These are phyloP conservation scores for Acanthis flammea DNA, from an alignment of 2,797 vertebrate genomes.

Conservation along the genomic window DNA sequence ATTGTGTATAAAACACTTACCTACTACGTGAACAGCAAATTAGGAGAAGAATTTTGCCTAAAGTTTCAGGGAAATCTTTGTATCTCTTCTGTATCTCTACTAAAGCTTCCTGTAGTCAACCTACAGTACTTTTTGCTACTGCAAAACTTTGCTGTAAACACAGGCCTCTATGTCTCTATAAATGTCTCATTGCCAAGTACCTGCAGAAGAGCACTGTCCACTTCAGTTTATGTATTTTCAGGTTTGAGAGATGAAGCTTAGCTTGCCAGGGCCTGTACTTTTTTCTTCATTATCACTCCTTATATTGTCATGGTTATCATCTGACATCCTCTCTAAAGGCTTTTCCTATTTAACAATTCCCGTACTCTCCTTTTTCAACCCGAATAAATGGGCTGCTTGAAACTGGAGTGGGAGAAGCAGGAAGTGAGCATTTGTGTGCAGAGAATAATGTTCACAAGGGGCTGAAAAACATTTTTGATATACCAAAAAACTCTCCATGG, in stretches of 20 bases:
- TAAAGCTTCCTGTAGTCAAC: not conserved
- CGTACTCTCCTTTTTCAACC: conserved; percentile 9
- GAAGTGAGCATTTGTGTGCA: conserved; percentile 2
- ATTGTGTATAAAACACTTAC: not conserved
- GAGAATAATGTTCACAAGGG: not conserved
- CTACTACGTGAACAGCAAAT: not conserved
- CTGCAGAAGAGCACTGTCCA: not conserved
- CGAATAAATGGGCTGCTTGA: conserved; percentile 52
- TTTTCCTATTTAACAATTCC: conserved; percentile 47
- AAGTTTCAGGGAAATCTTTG: not conserved
- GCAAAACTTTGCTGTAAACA: not conserved
- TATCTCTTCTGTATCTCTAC: not conserved
- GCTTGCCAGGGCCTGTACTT: not conserved
- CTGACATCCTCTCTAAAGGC: conserved; percentile 58
- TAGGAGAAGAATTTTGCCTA: not conserved
- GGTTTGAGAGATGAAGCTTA: conserved; percentile 17
- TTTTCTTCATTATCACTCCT: conserved; percentile 39
- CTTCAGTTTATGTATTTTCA: not conserved
- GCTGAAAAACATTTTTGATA: conserved; percentile 17
- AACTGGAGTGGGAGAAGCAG: not conserved
- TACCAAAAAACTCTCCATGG: not conserved
- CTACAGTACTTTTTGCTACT: not conserved
- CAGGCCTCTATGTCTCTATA: not conserved
- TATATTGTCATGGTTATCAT: conserved; percentile 71
- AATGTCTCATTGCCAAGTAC: not conserved